Evolutionary conservation across 2,888 invertebrate species (phyloP).

Genomic region (Amphipoea oculea): DNA sequence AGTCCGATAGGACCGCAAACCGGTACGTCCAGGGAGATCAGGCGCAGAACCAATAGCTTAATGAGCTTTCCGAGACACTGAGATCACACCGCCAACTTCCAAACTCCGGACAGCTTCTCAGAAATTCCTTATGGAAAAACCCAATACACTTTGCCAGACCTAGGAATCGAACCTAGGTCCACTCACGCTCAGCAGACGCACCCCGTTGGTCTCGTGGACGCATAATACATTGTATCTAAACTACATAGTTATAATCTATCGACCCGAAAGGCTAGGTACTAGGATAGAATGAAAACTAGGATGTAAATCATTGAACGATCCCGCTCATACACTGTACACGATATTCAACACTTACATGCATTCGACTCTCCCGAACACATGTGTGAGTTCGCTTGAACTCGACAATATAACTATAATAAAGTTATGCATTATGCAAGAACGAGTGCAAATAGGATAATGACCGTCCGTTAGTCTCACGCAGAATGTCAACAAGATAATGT

Average conservation of each 20-base stretch:
- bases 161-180: not conserved
- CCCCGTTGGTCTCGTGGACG: not conserved
- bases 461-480: not conserved
- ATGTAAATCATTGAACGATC: constrained; percentile 15
- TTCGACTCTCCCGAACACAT: not conserved
- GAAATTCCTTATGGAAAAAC: not conserved
- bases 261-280: not conserved
- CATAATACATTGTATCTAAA: not conserved
- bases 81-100: not conserved
- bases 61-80: not conserved
- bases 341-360: constrained; percentile 10
- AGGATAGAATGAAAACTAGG: constrained; percentile 25
- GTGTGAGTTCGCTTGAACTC: constrained; percentile 16
- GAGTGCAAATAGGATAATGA: constrained; percentile 4
- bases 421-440: constrained; percentile 3
- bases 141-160: not conserved
- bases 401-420: not conserved
- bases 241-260: not conserved
- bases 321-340: constrained; percentile 7
- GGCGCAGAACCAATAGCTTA: not conserved
- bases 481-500: not conserved
- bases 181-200: not conserved
- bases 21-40: not conserved
- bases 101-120: not conserved
- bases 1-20: not conserved